phyloP scores from a whole-genome alignment of 2,888 invertebrate species.

The Catocala nupta region DNA sequence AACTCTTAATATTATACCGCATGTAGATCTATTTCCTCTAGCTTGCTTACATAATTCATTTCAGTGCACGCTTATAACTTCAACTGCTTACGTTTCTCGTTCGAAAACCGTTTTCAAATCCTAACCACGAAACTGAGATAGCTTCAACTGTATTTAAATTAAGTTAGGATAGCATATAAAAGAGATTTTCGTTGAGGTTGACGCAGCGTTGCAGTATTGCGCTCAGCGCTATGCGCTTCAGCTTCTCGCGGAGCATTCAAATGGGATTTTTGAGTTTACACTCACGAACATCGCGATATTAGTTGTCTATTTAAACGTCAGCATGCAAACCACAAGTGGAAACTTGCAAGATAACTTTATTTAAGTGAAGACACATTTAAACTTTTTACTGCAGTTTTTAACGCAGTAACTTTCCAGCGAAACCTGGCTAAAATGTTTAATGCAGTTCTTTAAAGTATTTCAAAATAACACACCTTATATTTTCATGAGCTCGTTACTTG shows the following conservation, averaged over 20 bases:
- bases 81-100: constrained; percentile 17
- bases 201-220: constrained; percentile 39
- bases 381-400: constrained; percentile 31
- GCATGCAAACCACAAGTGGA: constrained; percentile 16
- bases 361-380: constrained; percentile 14
- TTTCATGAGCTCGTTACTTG: constrained; percentile 30
- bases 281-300: constrained; percentile 47
- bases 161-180: constrained; percentile 48
- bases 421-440: constrained; percentile 33
- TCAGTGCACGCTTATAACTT: constrained; percentile 26
- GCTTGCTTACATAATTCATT: constrained; percentile 34
- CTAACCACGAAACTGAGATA: constrained; percentile 36
- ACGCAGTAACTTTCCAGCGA: constrained; percentile 26
- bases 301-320: constrained; percentile 49
- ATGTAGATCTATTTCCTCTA: neutral
- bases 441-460: constrained; percentile 34
- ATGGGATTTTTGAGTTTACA: constrained; percentile 52
- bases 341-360: constrained; percentile 36
- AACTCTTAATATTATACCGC: no score
- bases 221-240: constrained; percentile 34
- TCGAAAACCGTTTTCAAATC: constrained; percentile 33
- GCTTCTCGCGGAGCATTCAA: constrained; percentile 48
- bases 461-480: constrained; percentile 36
- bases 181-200: constrained; percentile 50
- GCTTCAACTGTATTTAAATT: constrained; percentile 51